Evolutionary conservation across 2,113 vertebrate genomes (phyloP), one percentile per base, ranked within the genome.

Genomic region (Neogale vison): DNA sequence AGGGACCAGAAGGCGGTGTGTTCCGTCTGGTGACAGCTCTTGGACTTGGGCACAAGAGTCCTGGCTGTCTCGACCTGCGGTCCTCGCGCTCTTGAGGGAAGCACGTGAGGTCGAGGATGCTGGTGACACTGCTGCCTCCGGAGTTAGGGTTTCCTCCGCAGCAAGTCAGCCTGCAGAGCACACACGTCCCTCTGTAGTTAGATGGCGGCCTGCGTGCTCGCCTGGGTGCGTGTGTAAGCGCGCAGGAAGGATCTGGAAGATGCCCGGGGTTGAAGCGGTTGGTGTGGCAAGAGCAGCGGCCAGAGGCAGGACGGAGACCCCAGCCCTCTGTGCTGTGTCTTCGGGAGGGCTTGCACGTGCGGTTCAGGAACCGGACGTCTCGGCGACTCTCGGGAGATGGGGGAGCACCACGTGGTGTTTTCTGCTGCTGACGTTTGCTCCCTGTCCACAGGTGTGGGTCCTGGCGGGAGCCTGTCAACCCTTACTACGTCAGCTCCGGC

Each of bases 401-500:
- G 12, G 0, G 0, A n/a, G 76, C 86, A 84, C 84, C 6, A 8
- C 72, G 13, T 7, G 1, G 72, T 85, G 12, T 20, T 42, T 42
- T 42, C 3, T 0, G 90, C 77, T 80, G 47, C 71, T 3, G 0
- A 96, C 24, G 0, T 72, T 1, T 29, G 6, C 0, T 98, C 86
- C 88, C 94, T 96, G 31, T 80, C 71, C 90, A 20, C 98, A 99
- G 99, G 96, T 99, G 98, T 92, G 98, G 99, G 31, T 97, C 99
- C 0, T 99, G 99, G 99, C 99, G 99, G 97, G 99, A 99, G 97
- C 99, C 99, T 0, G 98, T 99, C 86, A 99, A 99, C 98, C 99
- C 99, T 6, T 99, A 99, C 99, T 99, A 99, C 65, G 99, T 99
- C 92, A 99, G 99, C 99, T 99, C 99, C 0, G 99, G 99, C 95